Percentiles rank a stretch among this genome's conserved stretches.
phyloP scores from a whole-genome alignment of 2,113 vertebrate genomes.

The Saccopteryx leptura region DNA sequence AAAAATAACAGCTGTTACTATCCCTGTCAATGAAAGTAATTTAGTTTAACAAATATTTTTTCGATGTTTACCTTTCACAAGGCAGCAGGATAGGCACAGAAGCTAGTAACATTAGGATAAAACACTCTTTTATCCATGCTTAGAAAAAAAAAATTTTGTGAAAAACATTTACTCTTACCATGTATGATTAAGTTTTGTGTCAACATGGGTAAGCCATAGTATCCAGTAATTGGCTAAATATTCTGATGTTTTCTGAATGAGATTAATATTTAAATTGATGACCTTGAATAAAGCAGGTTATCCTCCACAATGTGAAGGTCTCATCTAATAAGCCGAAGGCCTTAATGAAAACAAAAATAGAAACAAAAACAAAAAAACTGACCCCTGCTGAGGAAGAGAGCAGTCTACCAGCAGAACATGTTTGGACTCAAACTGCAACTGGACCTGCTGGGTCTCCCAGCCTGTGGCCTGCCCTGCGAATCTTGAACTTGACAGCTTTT shows the following conservation, averaged over 20 bases:
- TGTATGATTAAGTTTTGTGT: neutral
- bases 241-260: neutral
- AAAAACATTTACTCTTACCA: neutral
- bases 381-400: neutral
- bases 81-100: neutral
- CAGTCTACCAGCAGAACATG: neutral
- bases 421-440: neutral
- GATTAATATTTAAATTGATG: neutral
- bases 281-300: neutral
- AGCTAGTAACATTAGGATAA: neutral
- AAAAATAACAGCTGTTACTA: neutral
- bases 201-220: neutral
- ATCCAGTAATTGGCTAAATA: neutral
- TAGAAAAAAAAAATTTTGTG: neutral
- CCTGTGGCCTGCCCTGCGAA: neutral
- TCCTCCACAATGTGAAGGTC: neutral
- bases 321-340: neutral
- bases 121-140: neutral
- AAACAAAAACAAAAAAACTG: neutral
- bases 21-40: neutral
- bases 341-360: neutral
- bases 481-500: neutral
- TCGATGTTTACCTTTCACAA: neutral
- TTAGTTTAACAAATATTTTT: neutral
- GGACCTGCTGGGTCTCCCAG: neutral